A percentile compares a stretch with the other conserved stretches of the same genome.
phyloP scores from a whole-genome alignment of 1,140 invertebrate genomes.

The Nasonia longicornis region DNA sequence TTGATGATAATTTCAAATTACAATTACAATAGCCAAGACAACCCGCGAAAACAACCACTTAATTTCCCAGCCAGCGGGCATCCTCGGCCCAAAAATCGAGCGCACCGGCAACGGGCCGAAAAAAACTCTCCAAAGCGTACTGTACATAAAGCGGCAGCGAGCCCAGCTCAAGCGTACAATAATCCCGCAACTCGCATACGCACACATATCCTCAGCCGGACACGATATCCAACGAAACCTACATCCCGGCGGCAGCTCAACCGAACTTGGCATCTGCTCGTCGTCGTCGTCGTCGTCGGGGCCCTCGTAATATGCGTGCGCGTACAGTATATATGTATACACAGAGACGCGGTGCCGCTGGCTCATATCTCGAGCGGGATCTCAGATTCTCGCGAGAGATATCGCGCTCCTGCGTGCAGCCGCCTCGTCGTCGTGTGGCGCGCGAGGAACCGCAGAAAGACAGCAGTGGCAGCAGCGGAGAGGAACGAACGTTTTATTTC shows the following conservation, averaged over 20 bases:
- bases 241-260: constrained; percentile 49
- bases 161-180: background rate
- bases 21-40: too few species aligned
- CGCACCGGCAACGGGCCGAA: background rate
- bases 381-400: constrained; percentile 66
- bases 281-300: constrained; percentile 1
- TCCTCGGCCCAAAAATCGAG: background rate
- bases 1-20: too few species aligned
- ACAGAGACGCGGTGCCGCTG: background rate
- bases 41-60: background rate
- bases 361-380: constrained; percentile 59
- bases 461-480: constrained; percentile 7
- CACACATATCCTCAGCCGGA: background rate
- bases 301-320: constrained; percentile 46
- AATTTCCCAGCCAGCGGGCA: constrained; percentile 1
- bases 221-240: constrained; percentile 2
- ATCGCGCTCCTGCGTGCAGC: constrained; percentile 55
- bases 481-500: background rate
- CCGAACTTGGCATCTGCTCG: constrained; percentile 66
- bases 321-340: constrained; percentile 34
- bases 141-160: background rate
- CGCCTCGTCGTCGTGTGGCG: constrained; percentile 13
- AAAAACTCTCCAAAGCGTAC: background rate
- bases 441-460: constrained; percentile 46
- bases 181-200: background rate